Evolutionary conservation across 2,888 invertebrate genomes (phyloP).

Genomic region (Imbricaverruca yamaguchii): DNA sequence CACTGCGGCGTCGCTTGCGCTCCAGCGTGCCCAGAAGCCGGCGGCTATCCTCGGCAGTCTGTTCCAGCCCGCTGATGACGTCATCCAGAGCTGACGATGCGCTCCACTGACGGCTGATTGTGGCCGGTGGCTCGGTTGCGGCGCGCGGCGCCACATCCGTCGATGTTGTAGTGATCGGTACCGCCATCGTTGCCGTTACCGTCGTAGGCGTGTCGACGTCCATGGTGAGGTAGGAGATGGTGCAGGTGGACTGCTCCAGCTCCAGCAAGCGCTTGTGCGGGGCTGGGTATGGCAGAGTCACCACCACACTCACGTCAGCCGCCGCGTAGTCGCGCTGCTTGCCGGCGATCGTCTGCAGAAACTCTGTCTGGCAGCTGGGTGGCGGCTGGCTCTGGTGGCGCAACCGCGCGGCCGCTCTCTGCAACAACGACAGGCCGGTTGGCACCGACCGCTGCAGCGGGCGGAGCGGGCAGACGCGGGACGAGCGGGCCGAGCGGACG

Average conservation of each 20-base stretch:
- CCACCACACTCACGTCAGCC: background rate
- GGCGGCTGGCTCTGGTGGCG: background rate
- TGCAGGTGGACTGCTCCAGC: background rate
- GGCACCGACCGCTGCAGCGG: background rate
- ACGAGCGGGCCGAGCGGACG: too few species aligned
- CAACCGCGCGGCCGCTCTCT: background rate
- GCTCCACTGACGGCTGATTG: slow-evolving; percentile 6
- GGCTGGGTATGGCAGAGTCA: background rate
- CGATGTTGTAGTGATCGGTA: background rate
- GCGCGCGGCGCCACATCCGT: background rate
- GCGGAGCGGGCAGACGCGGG: background rate
- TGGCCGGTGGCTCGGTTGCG: background rate
- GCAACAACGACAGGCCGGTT: background rate
- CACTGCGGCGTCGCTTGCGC: slow-evolving; percentile 15
- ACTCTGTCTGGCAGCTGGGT: background rate
- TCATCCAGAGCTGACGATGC: background rate
- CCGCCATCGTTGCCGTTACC: background rate
- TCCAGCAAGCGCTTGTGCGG: background rate
- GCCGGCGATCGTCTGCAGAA: background rate
- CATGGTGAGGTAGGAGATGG: slow-evolving; percentile 14
- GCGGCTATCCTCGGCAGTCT: background rate
- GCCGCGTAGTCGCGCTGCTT: background rate
- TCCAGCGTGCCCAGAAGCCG: background rate
- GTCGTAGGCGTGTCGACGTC: background rate
- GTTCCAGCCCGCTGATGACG: slow-evolving; percentile 12